Evolutionary conservation across 2,888 invertebrate genomes (phyloP).

Genomic region (Homarus gammarus): DNA sequence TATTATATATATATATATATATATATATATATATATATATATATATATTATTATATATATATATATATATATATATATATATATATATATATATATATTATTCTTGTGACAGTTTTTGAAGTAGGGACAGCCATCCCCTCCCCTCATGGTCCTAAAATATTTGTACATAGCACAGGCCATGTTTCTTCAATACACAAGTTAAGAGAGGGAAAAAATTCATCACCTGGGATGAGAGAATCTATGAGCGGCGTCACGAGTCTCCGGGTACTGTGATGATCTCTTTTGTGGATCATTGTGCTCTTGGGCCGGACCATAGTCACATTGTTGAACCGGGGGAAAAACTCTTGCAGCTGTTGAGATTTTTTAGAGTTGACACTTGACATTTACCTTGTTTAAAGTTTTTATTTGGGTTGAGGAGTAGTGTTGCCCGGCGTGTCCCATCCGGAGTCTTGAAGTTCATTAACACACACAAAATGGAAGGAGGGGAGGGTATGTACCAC

Average conservation of each 20-base stretch:
- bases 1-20: no score
- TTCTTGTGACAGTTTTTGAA: background rate
- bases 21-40: no score
- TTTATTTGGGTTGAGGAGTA: background rate
- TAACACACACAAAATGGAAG: background rate
- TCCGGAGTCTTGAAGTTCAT: background rate
- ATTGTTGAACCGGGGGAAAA: background rate
- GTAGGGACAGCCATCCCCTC: background rate
- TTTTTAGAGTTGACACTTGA: background rate
- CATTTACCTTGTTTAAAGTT: background rate
- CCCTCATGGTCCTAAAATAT: background rate
- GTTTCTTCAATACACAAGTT: background rate
- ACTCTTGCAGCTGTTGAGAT: background rate
- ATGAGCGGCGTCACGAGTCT: background rate
- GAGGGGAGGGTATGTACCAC: background rate
- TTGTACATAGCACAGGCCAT: background rate
- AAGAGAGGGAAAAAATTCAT: background rate
- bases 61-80: background rate
- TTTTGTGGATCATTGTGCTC: constrained; percentile 19
- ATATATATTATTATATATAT: background rate
- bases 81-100: background rate
- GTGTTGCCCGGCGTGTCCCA: background rate
- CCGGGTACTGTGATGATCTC: background rate
- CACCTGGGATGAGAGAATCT: background rate
- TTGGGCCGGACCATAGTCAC: background rate